Conservation (phyloP, 2,113 vertebrate species). For the Ramphastos sulfuratus region DNA sequence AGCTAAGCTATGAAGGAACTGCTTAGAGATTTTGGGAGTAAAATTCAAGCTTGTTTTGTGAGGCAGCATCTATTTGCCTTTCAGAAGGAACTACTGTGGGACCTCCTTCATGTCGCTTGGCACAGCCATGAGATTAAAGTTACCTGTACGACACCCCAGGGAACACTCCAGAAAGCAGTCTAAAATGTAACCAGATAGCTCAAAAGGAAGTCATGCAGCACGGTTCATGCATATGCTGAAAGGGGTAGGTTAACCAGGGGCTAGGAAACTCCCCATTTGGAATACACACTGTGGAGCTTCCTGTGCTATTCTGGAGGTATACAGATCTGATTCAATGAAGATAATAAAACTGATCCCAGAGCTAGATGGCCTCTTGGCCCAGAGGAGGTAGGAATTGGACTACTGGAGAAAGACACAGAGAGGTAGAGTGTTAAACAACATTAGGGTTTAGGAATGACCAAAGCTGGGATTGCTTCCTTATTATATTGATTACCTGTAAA, state of each 20-base stretch:
- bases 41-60: slow-evolving; percentile 51
- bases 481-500: neutral
- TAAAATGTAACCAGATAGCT: slow-evolving; percentile 53
- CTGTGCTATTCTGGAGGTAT: neutral
- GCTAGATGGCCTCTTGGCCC: neutral
- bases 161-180: slow-evolving; percentile 14
- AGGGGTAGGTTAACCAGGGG: neutral
- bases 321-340: neutral
- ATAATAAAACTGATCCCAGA: slow-evolving; percentile 1
- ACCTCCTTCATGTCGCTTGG: slow-evolving; percentile 25
- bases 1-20: neutral
- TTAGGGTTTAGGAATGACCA: neutral
- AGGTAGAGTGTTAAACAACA: neutral
- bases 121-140: slow-evolving; percentile 50
- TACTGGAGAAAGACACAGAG: neutral
- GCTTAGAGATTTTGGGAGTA: slow-evolving; percentile 36
- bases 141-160: slow-evolving; percentile 17
- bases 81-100: neutral
- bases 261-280: neutral
- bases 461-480: neutral
- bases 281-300: neutral
- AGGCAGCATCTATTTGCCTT: slow-evolving; percentile 48
- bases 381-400: neutral
- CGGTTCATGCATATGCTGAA: neutral
- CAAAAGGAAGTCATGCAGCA: slow-evolving; percentile 7